Conservation (phyloP, 1,140 invertebrate species). For the Gerris buenoi region DNA sequence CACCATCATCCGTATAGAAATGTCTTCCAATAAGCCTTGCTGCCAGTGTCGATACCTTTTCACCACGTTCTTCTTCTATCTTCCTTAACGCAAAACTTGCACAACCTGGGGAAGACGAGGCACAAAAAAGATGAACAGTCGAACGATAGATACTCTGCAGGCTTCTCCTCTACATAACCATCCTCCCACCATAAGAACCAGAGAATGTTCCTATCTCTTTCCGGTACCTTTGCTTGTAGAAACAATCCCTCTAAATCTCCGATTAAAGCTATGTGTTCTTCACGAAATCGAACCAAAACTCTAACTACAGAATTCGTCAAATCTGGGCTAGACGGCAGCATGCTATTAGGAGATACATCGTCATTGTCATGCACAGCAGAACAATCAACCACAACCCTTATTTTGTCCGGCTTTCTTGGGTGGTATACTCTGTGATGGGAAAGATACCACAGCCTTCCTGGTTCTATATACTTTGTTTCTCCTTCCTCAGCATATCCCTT, state of each 20-base stretch:
- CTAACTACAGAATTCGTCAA: not conserved
- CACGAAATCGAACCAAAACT: not conserved
- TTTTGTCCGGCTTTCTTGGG: not conserved
- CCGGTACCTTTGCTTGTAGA: not conserved
- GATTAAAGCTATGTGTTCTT: not conserved
- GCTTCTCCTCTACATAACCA: not conserved
- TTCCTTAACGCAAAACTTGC: not conserved
- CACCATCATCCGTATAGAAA: not conserved
- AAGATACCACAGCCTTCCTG: not conserved
- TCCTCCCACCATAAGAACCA: not conserved
- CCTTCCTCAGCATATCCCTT: not conserved
- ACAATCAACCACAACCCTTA: not conserved
- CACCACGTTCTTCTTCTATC: not conserved
- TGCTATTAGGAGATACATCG: not conserved
- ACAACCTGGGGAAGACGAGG: not conserved
- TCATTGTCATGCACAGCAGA: not conserved
- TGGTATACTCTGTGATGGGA: not conserved
- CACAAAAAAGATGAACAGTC: not conserved
- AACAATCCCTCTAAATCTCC: not conserved
- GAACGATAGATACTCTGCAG: not conserved
- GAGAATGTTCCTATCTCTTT: not conserved
- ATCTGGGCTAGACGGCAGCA: not conserved
- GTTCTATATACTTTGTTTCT: not conserved
- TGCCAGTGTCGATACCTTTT: not conserved
- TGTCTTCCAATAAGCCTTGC: not conserved